Percentiles rank a stretch among this genome's conserved stretches.
Evolutionary conservation across 2,797 vertebrate genomes (phyloP).

Genomic region (Malacoraja senta): DNA sequence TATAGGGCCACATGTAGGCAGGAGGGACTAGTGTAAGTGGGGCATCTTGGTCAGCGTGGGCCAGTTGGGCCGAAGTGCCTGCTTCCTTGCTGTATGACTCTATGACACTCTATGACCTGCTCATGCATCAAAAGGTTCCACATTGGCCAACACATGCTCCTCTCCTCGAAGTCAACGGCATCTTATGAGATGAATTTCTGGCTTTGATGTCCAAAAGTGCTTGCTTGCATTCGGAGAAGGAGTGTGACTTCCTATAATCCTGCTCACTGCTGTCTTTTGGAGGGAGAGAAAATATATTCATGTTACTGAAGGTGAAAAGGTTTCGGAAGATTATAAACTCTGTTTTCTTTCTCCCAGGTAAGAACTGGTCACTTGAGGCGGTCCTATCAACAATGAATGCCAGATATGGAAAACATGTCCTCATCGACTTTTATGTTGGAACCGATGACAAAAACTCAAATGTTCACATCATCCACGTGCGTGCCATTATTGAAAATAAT

Average conservation of each 20-base stretch:
- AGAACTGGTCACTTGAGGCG: constrained; percentile 72
- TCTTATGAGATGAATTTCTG: no score
- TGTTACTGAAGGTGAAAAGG: neutral
- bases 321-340: neutral
- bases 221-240: no score
- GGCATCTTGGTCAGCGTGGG: no score
- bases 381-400: constrained; percentile 73
- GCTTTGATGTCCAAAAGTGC: no score
- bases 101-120: no score
- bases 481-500: constrained; percentile 48
- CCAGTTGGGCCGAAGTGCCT: no score
- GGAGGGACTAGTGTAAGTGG: no score
- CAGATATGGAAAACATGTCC: constrained; percentile 79
- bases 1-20: no score
- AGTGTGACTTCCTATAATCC: neutral
- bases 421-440: constrained; percentile 83
- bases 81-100: no score
- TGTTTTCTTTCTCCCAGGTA: constrained; percentile 55
- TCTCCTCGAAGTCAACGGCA: no score
- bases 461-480: constrained; percentile 84
- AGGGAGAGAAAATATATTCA: neutral
- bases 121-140: no score
- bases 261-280: neutral
- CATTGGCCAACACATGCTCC: no score
- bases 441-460: constrained; percentile 84